These are phyloP conservation scores for Macropis europaea DNA, from an alignment of 2,888 invertebrate genomes.

Conservation along the genomic window DNA sequence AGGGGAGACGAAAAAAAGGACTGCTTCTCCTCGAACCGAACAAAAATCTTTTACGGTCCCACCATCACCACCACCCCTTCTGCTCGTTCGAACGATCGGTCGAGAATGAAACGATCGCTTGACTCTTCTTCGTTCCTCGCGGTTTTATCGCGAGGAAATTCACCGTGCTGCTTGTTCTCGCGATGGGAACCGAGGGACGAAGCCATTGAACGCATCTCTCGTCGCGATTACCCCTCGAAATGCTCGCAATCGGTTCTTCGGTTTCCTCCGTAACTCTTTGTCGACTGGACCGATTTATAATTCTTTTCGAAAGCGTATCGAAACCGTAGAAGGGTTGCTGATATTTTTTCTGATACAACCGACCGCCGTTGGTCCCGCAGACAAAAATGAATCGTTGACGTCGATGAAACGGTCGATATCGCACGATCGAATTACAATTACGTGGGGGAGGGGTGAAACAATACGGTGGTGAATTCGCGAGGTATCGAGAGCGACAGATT, in stretches of 20 bases:
- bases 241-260: not conserved
- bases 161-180: constrained; percentile 28
- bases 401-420: not conserved
- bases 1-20: not conserved
- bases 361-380: no score
- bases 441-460: not conserved
- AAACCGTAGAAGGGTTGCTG: no score
- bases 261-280: no score
- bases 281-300: no score
- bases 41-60: constrained; percentile 45
- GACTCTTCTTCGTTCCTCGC: constrained; percentile 49
- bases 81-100: constrained; percentile 51
- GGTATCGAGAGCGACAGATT: constrained; percentile 18
- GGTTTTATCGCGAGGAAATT: constrained; percentile 32
- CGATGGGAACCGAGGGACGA: constrained; percentile 23
- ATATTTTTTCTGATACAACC: no score
- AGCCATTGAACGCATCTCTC: constrained; percentile 15
- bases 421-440: not conserved
- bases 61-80: not conserved
- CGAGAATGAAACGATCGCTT: constrained; percentile 56
- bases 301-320: no score
- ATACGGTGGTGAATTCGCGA: not conserved
- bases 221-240: constrained; percentile 39
- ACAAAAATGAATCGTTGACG: not conserved
- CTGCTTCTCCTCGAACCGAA: constrained; percentile 33